A percentile compares a stretch with the other conserved stretches of the same genome.
These are phyloP conservation scores for Triops cancriformis DNA, from an alignment of 1,140 invertebrate genomes.

Conservation along the genomic window DNA sequence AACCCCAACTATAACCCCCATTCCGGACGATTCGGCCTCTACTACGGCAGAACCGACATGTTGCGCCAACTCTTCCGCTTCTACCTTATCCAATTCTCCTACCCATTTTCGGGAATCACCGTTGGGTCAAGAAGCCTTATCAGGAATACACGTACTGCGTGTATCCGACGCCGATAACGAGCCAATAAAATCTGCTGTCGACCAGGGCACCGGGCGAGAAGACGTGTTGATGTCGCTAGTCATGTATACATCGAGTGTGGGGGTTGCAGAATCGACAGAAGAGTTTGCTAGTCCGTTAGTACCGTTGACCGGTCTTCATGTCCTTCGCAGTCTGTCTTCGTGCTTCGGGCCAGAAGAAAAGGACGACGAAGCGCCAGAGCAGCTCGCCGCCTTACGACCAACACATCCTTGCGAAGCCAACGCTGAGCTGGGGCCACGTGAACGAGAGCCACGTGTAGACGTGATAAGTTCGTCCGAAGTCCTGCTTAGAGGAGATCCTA, in stretches of 20 bases:
- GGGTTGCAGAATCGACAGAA: not conserved
- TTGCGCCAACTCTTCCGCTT: slow-evolving; percentile 13
- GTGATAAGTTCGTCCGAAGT: not conserved
- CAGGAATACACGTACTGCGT: not conserved
- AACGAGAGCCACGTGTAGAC: not conserved
- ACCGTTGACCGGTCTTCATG: not conserved
- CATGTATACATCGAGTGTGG: not conserved
- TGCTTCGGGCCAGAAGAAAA: slow-evolving; percentile 13
- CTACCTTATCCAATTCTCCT: not conserved
- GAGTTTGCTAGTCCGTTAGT: not conserved
- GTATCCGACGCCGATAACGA: not conserved
- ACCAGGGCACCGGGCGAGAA: not conserved
- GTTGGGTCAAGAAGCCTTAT: not conserved
- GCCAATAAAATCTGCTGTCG: not conserved
- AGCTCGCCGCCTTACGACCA: not conserved
- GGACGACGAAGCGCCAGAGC: not conserved
- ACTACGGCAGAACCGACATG: slow-evolving; percentile 12
- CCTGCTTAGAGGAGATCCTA: slow-evolving; percentile 19
- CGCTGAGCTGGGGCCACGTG: not conserved
- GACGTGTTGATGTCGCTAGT: not conserved
- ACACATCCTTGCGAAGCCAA: not conserved
- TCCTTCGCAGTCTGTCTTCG: not conserved
- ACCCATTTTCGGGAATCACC: not conserved
- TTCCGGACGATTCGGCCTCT: slow-evolving; percentile 15
- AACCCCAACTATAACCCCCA: not conserved